phyloP scores from a whole-genome alignment of 2,888 invertebrate species.

The Caenorhabditis parvicauda region DNA sequence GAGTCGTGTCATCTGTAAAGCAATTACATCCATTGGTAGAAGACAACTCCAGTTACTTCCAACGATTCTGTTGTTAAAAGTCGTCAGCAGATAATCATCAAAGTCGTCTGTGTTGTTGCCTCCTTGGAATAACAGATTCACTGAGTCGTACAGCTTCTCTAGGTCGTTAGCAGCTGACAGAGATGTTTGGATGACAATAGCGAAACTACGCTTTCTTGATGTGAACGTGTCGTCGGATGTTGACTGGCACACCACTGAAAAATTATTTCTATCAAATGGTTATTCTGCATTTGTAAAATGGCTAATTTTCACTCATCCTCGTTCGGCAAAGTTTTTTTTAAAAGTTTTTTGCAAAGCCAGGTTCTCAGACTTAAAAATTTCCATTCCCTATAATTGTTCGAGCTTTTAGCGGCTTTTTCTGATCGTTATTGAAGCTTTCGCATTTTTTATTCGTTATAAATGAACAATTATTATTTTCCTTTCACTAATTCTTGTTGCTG shows the following conservation, averaged over 20 bases:
- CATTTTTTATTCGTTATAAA: no score
- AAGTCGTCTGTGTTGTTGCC: conserved; percentile 23
- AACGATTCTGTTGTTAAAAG: conserved; percentile 16
- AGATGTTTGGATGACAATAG: conserved; percentile 28
- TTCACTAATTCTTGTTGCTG: no score
- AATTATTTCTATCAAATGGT: not conserved
- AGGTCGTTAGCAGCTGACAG: conserved; percentile 21
- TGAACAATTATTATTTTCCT: no score
- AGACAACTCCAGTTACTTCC: no score
- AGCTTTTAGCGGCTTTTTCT: no score
- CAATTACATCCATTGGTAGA: not conserved
- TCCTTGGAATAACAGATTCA: conserved; percentile 15
- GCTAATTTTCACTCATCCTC: no score
- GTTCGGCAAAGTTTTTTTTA: no score
- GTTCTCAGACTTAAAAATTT: no score
- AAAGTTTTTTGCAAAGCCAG: no score
- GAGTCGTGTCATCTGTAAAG: not conserved
- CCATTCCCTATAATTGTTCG: no score
- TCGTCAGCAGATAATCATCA: conserved; percentile 27
- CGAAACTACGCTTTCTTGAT: conserved; percentile 24
- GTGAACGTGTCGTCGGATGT: conserved; percentile 20
- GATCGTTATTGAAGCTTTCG: no score
- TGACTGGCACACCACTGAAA: conserved; percentile 21
- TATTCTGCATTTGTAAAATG: no score
- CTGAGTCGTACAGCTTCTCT: conserved; percentile 11